Conservation (phyloP, 2,888 invertebrate species). For the Acanthosepion pharaonis region DNA sequence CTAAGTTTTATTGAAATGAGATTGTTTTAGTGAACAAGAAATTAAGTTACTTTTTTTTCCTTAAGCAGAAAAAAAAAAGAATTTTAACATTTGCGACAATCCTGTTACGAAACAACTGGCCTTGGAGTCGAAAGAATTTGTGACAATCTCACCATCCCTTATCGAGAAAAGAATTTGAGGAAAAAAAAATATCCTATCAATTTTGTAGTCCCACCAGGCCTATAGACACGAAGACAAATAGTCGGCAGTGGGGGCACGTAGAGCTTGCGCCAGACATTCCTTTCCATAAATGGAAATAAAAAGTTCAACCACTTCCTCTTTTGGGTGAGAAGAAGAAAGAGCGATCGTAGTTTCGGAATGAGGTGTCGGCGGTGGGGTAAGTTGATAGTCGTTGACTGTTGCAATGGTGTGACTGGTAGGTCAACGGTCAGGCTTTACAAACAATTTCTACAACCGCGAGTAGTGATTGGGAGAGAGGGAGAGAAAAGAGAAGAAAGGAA, state of each 20-base stretch:
- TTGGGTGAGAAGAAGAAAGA: background rate
- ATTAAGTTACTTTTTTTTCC: too few species aligned
- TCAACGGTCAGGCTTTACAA: background rate
- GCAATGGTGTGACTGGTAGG: conserved; percentile 18
- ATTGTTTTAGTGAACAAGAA: too few species aligned
- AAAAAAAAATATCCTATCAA: background rate
- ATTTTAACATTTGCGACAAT: background rate
- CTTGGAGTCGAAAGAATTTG: background rate
- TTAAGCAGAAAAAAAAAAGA: too few species aligned
- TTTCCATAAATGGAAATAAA: background rate
- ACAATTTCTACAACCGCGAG: background rate
- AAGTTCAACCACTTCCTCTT: background rate
- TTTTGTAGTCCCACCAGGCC: background rate
- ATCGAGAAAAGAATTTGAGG: background rate
- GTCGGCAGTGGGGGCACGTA: background rate
- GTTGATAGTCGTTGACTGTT: background rate
- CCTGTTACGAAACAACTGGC: background rate
- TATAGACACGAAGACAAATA: background rate
- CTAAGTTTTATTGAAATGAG: too few species aligned
- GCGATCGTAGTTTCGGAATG: background rate
- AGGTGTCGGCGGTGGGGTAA: background rate
- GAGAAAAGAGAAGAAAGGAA: background rate
- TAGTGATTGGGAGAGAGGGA: background rate
- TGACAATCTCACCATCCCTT: background rate
- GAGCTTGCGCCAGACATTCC: background rate